Evolutionary conservation across 1,140 invertebrate genomes (phyloP), one percentile per base, ranked within the genome.

Genomic region (Frieseomelitta varia): DNA sequence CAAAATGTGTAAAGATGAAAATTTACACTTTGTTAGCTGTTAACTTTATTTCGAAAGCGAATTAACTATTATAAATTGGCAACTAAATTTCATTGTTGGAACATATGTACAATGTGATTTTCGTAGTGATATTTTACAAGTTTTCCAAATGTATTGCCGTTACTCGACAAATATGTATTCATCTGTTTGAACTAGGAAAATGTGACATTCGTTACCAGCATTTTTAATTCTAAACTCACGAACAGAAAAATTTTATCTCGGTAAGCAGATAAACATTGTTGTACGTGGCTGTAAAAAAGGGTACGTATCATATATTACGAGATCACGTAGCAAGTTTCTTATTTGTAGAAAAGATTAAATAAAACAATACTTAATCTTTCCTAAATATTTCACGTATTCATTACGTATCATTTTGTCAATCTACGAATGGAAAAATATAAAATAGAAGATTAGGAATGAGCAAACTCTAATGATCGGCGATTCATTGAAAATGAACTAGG

Each of bases 181-280:
- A 19, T 39, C n/a, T 69, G 21, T 73, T 51, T 51, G 15, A 73
- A 10, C 21, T 47, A 24, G 34, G 12, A 58, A 71, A 80, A 30
- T 39, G 51, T 79, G 11, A 47, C n/a, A 47, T 24, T 56, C 17
- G 10, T 69, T 71, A 56, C 34, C 53, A 27, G 47, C 55, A 4
- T 47, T 53, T 71, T 80, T 47, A 71, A 71, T 58, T 19, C 24
- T 21, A 34, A 27, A 47, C 24, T 51, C 15, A 6, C 19, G 27
- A 47, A 51, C 55, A 63, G n/a, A 72, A 69, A 47, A 51, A 12
- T 72, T 47, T 80, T 80, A 80, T 80, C 79, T 80, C 39, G 12
- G 0, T 8, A 1, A 51, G 12, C 15, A n/a, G 55, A 61, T 56
- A 79, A 68, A 79, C 51, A 69, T 30, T 72, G n/a, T 3, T 80